phyloP scores from a whole-genome alignment of 2,113 vertebrate species.

The Fregetta grallaria region DNA sequence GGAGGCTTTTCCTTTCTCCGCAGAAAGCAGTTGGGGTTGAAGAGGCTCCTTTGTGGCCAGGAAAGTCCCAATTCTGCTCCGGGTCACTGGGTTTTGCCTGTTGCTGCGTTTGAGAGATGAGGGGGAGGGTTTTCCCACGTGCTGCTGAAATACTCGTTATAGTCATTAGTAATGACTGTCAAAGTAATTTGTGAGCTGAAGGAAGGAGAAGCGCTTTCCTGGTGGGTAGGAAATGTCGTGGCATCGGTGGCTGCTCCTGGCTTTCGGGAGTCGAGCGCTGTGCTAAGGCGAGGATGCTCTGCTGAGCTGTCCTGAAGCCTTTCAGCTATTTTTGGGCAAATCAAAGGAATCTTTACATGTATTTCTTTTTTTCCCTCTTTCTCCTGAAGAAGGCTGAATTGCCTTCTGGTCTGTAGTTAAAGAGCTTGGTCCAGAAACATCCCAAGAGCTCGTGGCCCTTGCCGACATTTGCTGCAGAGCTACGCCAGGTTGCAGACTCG shows the following conservation, averaged over 20 bases:
- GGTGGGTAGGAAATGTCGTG: background rate
- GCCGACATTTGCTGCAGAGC: background rate
- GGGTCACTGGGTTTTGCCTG: constrained; percentile 9
- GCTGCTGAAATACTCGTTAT: background rate
- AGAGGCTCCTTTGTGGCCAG: constrained; percentile 27
- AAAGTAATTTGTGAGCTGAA: background rate
- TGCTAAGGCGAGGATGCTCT: background rate
- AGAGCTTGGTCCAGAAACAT: background rate
- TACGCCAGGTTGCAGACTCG: fast-evolving
- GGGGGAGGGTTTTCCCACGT: background rate
- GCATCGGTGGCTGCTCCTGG: background rate
- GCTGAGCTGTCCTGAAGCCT: background rate
- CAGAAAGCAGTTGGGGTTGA: background rate
- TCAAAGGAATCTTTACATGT: background rate
- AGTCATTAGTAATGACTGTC: background rate
- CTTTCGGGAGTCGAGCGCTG: fast-evolving
- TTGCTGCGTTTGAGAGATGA: background rate
- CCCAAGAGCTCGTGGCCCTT: background rate
- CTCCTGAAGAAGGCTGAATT: background rate
- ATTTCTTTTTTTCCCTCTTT: background rate
- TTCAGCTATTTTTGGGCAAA: background rate
- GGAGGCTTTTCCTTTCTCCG: constrained; percentile 11
- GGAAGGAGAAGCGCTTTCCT: background rate
- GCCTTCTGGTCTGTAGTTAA: background rate
- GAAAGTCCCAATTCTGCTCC: background rate